A percentile compares a stretch with the other conserved stretches of the same genome.
phyloP scores from a whole-genome alignment of 1,140 invertebrate genomes.

The Glomeris maerens region DNA sequence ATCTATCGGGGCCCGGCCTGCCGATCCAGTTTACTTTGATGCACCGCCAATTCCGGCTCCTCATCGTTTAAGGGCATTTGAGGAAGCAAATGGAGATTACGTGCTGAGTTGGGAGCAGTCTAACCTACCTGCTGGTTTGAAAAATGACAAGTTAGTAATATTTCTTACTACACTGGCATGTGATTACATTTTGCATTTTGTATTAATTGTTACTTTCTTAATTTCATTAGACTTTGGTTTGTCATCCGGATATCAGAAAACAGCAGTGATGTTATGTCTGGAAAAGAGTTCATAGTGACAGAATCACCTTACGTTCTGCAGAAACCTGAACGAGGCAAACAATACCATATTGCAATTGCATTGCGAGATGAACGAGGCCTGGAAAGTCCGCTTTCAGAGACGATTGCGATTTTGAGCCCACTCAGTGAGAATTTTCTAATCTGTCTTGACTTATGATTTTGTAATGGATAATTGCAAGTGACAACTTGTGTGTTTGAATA shows the following conservation, averaged over 20 bases:
- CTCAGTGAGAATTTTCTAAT: background rate
- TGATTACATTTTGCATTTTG: too few relatives aligned
- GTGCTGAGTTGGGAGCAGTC: slow-evolving; percentile 45
- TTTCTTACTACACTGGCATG: too few relatives aligned
- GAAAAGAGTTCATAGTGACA: slow-evolving; percentile 11
- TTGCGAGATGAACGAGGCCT: slow-evolving; percentile 46
- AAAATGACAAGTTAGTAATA: background rate
- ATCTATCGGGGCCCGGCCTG: slow-evolving; percentile 5
- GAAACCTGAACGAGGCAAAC: background rate
- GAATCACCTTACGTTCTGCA: background rate
- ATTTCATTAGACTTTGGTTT: slow-evolving; percentile 39
- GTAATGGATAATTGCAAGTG: too few relatives aligned
- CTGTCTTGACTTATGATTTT: slow-evolving; percentile 11
- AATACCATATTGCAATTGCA: slow-evolving; percentile 47
- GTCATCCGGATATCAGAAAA: slow-evolving; percentile 44
- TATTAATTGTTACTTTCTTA: slow-evolving; percentile 9
- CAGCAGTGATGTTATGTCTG: slow-evolving; percentile 37
- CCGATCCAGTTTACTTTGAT: slow-evolving; percentile 26
- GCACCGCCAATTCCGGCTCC: slow-evolving; percentile 47
- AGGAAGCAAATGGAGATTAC: slow-evolving; percentile 40
- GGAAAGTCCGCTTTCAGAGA: slow-evolving; percentile 18
- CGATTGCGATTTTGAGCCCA: background rate
- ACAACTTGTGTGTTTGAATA: background rate
- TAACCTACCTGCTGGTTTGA: slow-evolving; percentile 17
- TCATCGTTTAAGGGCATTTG: slow-evolving; percentile 41